Evolutionary conservation across 2,797 vertebrate genomes (phyloP), one percentile per base, ranked within the genome.

Genomic region (Arnoldichthys spilopterus): DNA sequence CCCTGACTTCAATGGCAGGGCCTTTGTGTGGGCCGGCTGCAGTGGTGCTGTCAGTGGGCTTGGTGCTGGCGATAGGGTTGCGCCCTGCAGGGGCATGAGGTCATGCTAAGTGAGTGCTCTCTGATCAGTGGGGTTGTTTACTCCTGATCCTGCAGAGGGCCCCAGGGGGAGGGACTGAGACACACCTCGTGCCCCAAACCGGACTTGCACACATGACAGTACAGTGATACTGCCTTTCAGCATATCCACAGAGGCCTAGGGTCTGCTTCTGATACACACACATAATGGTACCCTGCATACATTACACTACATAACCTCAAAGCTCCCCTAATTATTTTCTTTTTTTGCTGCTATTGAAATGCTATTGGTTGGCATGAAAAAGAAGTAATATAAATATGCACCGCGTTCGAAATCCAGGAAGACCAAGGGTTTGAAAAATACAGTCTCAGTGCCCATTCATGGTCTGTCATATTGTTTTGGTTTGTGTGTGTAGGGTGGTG

Each of bases 81-180:
- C 91, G 71, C 91, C 92, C 91, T 68, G 89, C 86, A 76, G 91
- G 91, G 86, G 82, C 86, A 87, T 91, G 91, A 92, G 91, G 90
- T 94, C 91, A 92, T 89, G 80, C 61, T 40, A 82, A 90, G 88
- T 79, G 87, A 87, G 69, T 71, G 49, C 32, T 83, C 90, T 92
- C 89, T 90, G 91, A 90, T 88, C 86, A 72, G 79, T 72, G 72
- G 71, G 77, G 83, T 89, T 85, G 86, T 88, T 83, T 85, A 81
- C 64, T 73, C 40, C 6, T 82, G 83, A 88, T 88, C 81, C 76
- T 84, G 80, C 82, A 79, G 63, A 64, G 74, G 83, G 86, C 87
- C 82, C 72, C 76, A 87, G 87, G 78, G 59, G 81, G 34, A 37
- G 34, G 85, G 61, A 61, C 71, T 34, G 79, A 87, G 83, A 77